A percentile compares a stretch with the other conserved stretches of the same genome.
Evolutionary conservation across 1,140 invertebrate genomes (phyloP).

Genomic region (Neodiprion lecontei): DNA sequence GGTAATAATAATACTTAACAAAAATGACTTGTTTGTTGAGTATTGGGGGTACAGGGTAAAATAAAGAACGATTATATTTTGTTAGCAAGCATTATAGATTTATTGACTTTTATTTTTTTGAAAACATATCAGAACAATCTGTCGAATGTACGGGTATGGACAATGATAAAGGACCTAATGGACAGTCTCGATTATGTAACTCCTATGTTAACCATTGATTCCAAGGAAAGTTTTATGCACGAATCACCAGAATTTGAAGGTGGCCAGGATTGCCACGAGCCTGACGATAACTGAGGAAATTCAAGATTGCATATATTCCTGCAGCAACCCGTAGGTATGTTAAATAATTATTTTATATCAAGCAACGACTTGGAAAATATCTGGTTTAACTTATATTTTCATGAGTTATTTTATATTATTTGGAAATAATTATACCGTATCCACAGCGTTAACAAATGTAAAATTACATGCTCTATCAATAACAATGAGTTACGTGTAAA

Average conservation of each 20-base stretch:
- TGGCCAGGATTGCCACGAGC: background rate
- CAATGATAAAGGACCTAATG: constrained; percentile 40
- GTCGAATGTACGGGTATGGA: constrained; percentile 45
- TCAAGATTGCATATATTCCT: no score
- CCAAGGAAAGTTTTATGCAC: background rate
- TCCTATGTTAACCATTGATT: constrained; percentile 16
- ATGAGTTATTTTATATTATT: no score
- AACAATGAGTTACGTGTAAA: no score
- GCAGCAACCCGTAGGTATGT: no score
- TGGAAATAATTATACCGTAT: no score
- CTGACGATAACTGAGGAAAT: background rate
- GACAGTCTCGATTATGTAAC: constrained; percentile 34
- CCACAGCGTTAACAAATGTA: no score
- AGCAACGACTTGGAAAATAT: no score
- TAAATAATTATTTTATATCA: no score
- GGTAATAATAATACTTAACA: constrained; percentile 27
- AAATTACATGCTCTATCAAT: no score
- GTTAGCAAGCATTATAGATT: constrained; percentile 7
- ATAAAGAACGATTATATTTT: background rate
- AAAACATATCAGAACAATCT: constrained; percentile 41
- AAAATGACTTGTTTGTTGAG: background rate
- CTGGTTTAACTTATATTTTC: no score
- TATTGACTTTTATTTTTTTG: constrained; percentile 28
- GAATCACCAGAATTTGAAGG: background rate
- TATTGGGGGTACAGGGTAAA: background rate